Evolutionary conservation across 2,888 invertebrate genomes (phyloP), one percentile per base, ranked within the genome.

Genomic region (Sepioteuthis lessoniana): DNA sequence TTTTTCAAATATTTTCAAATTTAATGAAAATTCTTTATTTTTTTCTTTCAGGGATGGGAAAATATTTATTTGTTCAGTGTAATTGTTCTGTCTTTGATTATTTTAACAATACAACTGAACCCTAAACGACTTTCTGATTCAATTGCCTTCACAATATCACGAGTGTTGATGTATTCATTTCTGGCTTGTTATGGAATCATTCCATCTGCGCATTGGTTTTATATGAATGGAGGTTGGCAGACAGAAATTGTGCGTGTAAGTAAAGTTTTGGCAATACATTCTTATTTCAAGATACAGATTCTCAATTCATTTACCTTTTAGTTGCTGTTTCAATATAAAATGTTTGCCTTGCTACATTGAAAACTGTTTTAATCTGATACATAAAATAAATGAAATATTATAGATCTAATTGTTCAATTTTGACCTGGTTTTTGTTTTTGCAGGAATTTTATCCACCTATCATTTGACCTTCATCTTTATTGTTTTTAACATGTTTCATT

Each of bases 131-230:
- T 96, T 94, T 95, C 96, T 50, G 94, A 95, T 90, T 98, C 97
- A 98, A 99, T 97, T 97, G 98, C 94, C 98, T 92, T 92, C 92
- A 92, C 92, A 10, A 95, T 95, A 91, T 95, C 95, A 38, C 95
- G 97, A n/a, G 95, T 97, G 94, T 94, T 96, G 0, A 95, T 97
- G 21, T 97, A 97, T 94, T 94, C 96, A 38, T 96, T 95, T 35
- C 95, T 97, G 19, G 96, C 95, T 10, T 96, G 95, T 16, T 97
- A 97, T 96, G 99, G 99, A 1, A 98, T 99, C 10, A 97, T 99
- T 95, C 99, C 99, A 3, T 98, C 99, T 4, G 97, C 98, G 94
- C 99, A 99, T 97, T 99, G 99, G 99, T 98, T 98, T 0, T 97
- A 98, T 95, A 98, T 98, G 76, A 98, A 99, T 98, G 99, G 99